Conservation (phyloP, 2,888 invertebrate genomes). For the Lochmaea capreae region DNA sequence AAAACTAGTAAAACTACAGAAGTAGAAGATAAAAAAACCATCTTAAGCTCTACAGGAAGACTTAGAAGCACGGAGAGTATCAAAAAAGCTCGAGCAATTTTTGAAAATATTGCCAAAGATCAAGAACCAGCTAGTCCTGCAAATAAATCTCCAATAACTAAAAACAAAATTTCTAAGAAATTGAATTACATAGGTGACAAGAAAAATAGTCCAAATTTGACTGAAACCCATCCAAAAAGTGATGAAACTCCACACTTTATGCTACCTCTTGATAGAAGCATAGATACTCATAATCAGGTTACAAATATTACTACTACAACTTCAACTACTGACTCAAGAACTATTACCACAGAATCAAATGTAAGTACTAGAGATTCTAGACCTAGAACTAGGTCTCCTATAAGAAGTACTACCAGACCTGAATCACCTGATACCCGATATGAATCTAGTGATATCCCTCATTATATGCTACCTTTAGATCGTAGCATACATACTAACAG, state of each 20-base stretch:
- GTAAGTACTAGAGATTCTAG: background rate
- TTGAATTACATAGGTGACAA: slow-evolving; percentile 3
- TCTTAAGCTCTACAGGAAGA: slow-evolving; percentile 57
- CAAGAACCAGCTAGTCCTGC: slow-evolving; percentile 54
- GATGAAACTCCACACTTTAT: slow-evolving; percentile 57
- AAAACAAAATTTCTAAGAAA: background rate
- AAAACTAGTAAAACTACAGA: slow-evolving; percentile 62
- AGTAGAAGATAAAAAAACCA: slow-evolving; percentile 55
- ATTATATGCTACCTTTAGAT: slow-evolving; percentile 42
- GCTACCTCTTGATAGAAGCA: slow-evolving; percentile 57
- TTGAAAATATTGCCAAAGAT: slow-evolving; percentile 71
- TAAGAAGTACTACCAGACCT: background rate
- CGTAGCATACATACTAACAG: slow-evolving; percentile 6
- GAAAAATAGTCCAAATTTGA: background rate
- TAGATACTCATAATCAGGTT: background rate
- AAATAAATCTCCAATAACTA: background rate
- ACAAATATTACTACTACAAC: background rate
- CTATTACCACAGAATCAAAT: background rate
- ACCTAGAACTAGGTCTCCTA: background rate
- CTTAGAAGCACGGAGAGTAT: slow-evolving; percentile 74
- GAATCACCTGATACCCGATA: slow-evolving; percentile 11
- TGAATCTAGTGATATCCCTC: slow-evolving; percentile 31
- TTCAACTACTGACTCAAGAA: background rate
- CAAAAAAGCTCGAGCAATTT: slow-evolving; percentile 76
- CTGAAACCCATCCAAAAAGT: background rate